Evolutionary conservation across 1,140 invertebrate genomes (phyloP), one percentile per base, ranked within the genome.

Genomic region (Papilio machaon): DNA sequence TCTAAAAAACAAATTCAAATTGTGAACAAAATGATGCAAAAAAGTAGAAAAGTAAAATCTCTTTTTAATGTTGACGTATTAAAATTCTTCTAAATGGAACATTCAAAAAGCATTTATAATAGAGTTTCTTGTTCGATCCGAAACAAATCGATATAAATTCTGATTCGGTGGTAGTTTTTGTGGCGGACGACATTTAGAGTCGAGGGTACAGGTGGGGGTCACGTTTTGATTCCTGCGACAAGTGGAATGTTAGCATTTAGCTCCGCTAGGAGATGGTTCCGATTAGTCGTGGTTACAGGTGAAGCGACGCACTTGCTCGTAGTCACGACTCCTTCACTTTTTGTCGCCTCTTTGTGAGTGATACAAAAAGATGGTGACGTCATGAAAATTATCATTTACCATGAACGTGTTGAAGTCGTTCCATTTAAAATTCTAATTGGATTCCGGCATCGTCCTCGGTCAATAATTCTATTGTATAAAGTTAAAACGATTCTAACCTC

Each of bases 281-380:
- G 85, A 92, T 92, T 91, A 80, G 90, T 84, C 81, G 83, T 89
- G 88, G 88, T 46, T 85, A 85, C 90, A 91, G 89, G 90, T 91
- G 89, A 85, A 90, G 81, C 77, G 47, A 85, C 85, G 84, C 73
- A 81, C 79, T 35, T 79, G 54, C 35, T 67, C 11, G 13, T 15
- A 23, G 54, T 64, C 77, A 79, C 77, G 77, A 67, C 23, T 82
- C 64, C 75, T 43, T 73, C 38, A 15, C 9, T 49, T 70, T 73
- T 76, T 47, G 9, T 78, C 58, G 30, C 17, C 43, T 75, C 52
- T 83, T 79, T 80, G 64, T 54, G 52, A 67, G 23, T 67, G 64
- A 67, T 67, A 67, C 64, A 67, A 67, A 67, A 67, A 67, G 30
- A 67, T 67, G 64, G 30, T 67, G 64, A 70, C 64, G 64, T 70